phyloP scores from a whole-genome alignment of 2,113 vertebrate species.

The Sorex fumeus region DNA sequence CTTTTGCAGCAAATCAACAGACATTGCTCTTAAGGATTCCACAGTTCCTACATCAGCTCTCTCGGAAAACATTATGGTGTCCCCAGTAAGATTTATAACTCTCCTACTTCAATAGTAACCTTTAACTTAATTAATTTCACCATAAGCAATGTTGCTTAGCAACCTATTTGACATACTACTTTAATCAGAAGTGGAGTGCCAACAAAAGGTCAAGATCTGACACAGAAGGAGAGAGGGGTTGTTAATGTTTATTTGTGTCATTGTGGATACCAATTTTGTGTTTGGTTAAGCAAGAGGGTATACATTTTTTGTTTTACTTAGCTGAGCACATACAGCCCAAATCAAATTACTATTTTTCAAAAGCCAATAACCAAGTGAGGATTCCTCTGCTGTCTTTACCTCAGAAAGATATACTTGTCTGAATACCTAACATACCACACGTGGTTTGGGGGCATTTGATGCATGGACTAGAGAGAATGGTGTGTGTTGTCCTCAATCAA shows the following conservation, averaged over 20 bases:
- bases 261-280: neutral
- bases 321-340: neutral
- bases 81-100: neutral
- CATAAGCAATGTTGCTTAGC: conserved; percentile 17
- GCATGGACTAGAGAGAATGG: neutral
- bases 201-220: conserved; percentile 49
- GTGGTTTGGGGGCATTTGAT: neutral
- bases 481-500: neutral
- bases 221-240: neutral
- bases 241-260: neutral
- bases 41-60: conserved; percentile 11
- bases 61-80: neutral
- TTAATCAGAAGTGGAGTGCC: conserved; percentile 20
- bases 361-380: neutral
- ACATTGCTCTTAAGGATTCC: neutral
- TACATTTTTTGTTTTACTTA: conserved; percentile 35
- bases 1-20: neutral
- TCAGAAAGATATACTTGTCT: neutral
- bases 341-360: neutral
- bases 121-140: conserved; percentile 15
- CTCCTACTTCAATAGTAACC: neutral
- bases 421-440: neutral
- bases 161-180: conserved; percentile 12
- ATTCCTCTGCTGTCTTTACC: neutral
- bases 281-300: conserved; percentile 38